A percentile compares a stretch with the other conserved stretches of the same genome.
Evolutionary conservation across 2,113 vertebrate genomes (phyloP).

Genomic region (Mastomys coucha): DNA sequence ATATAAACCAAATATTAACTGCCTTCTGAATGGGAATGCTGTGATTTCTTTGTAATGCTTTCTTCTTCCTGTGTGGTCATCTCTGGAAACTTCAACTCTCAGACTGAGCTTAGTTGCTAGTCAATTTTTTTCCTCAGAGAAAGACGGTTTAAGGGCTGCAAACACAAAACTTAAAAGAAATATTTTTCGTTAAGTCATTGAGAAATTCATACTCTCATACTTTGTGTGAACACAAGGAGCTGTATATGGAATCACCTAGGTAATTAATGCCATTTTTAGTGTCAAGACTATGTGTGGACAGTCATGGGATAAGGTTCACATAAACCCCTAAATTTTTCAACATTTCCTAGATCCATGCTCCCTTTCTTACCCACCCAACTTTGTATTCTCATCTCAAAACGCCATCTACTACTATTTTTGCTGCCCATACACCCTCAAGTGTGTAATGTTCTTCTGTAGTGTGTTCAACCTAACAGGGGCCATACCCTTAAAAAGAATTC

Average conservation of each 20-base stretch:
- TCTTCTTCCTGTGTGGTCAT: neutral
- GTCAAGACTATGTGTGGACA: neutral
- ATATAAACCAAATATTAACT: slow-evolving; percentile 59
- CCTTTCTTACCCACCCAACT: neutral
- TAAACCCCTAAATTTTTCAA: neutral
- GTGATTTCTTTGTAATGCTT: slow-evolving; percentile 32
- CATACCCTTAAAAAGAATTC: neutral
- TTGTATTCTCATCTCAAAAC: neutral
- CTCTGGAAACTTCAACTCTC: slow-evolving; percentile 36
- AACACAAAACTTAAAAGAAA: neutral
- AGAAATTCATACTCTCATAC: neutral
- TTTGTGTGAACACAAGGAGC: neutral
- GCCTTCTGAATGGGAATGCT: neutral
- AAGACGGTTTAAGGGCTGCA: neutral
- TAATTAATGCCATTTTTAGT: neutral
- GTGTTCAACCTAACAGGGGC: neutral
- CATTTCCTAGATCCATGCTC: neutral
- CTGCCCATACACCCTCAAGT: no score
- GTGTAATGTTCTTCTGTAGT: neutral
- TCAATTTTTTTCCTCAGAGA: slow-evolving; percentile 7
- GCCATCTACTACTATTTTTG: neutral
- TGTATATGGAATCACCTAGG: neutral
- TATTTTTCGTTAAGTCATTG: neutral
- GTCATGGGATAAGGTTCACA: neutral
- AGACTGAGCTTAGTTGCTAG: neutral